Evolutionary conservation across 2,888 invertebrate species (phyloP).

Genomic region (Halocaridina rubra): DNA sequence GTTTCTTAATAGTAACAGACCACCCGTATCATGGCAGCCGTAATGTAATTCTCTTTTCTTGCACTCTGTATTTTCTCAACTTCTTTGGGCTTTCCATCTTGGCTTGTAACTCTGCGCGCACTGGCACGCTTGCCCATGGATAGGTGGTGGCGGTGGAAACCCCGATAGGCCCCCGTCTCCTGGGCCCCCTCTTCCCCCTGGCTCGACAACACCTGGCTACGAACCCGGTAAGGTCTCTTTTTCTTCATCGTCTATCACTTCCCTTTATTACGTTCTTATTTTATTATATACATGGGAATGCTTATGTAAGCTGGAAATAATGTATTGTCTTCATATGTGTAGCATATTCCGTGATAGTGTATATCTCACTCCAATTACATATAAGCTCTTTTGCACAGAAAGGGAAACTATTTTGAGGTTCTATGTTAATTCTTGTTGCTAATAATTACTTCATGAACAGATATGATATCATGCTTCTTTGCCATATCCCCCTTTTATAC

Average conservation of each 20-base stretch:
- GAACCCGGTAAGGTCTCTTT: constrained; percentile 50
- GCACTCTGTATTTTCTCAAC: constrained; percentile 19
- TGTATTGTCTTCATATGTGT: background rate
- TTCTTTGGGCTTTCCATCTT: constrained; percentile 34
- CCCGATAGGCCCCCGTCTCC: background rate
- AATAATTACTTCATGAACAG: no score
- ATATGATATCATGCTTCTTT: no score
- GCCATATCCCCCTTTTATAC: no score
- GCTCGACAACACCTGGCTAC: constrained; percentile 24
- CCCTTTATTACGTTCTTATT: no score
- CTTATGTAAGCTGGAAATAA: background rate
- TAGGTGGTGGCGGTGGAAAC: constrained; percentile 11
- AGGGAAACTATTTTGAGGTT: no score
- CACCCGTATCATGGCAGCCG: no score
- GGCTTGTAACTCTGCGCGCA: constrained; percentile 33
- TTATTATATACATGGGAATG: no score
- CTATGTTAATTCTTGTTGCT: no score
- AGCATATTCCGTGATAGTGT: background rate
- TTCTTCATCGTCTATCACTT: constrained; percentile 12
- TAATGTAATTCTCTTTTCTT: no score
- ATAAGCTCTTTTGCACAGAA: no score
- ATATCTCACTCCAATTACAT: background rate
- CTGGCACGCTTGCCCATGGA: constrained; percentile 32
- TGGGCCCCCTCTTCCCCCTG: constrained; percentile 10
- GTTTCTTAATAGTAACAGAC: no score